phyloP scores from a whole-genome alignment of 2,113 vertebrate genomes.

The Pelecanus crispus region DNA sequence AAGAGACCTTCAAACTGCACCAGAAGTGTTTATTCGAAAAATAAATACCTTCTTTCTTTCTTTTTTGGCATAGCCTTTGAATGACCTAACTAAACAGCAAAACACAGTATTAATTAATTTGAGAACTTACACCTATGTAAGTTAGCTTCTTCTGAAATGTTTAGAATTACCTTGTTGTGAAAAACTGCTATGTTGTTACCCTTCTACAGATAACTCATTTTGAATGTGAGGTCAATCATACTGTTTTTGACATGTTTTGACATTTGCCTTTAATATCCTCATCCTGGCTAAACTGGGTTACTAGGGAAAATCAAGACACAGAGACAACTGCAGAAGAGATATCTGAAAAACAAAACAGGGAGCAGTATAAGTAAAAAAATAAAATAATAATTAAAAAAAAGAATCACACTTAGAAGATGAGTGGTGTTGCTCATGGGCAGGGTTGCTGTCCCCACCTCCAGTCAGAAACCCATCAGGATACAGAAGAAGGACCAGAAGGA shows the following conservation, averaged over 20 bases:
- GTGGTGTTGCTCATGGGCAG: neutral
- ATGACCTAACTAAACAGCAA: neutral
- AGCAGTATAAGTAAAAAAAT: neutral
- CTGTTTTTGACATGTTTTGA: neutral
- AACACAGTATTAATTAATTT: neutral
- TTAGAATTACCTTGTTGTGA: neutral
- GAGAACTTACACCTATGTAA: neutral
- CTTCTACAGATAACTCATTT: neutral
- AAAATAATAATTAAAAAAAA: neutral
- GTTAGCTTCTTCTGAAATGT: neutral
- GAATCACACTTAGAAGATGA: neutral
- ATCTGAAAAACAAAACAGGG: neutral
- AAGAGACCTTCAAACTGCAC: neutral
- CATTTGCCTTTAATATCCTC: neutral
- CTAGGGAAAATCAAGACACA: neutral
- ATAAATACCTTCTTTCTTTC: slow-evolving; percentile 17
- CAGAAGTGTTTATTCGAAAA: neutral
- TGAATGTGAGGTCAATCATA: neutral
- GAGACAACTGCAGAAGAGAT: neutral
- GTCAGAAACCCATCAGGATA: neutral
- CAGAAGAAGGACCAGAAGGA: neutral
- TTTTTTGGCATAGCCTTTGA: neutral
- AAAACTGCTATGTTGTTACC: neutral
- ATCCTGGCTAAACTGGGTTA: neutral
- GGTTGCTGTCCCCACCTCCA: neutral